phyloP scores from a whole-genome alignment of 1,140 invertebrate species.

The Meloidogyne chitwoodi region DNA sequence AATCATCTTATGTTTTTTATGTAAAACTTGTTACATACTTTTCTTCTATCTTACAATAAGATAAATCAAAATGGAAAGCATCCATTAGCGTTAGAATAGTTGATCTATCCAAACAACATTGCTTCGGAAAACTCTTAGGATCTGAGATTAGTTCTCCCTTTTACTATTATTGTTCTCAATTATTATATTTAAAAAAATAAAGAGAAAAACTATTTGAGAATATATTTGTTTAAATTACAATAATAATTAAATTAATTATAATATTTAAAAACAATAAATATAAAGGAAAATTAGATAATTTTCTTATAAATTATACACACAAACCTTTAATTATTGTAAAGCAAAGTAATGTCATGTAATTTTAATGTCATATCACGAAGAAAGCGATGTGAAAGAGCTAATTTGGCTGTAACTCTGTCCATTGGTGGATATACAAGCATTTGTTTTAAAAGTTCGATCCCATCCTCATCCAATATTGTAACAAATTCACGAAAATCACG shows the following conservation, averaged over 20 bases:
- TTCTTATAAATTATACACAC: too few species aligned
- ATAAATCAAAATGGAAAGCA: too few species aligned
- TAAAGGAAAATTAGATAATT: neutral
- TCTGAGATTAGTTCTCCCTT: too few species aligned
- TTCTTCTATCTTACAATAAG: too few species aligned
- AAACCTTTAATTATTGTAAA: neutral
- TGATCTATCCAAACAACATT: too few species aligned
- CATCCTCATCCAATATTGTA: slow-evolving; percentile 59
- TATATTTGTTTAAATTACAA: neutral
- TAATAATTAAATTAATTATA: neutral
- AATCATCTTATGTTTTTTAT: too few species aligned
- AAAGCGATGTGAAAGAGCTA: slow-evolving; percentile 16
- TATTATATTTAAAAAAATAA: neutral
- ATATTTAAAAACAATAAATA: neutral
- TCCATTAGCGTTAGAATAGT: too few species aligned
- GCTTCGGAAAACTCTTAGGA: too few species aligned
- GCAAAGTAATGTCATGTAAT: neutral
- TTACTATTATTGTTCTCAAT: too few species aligned
- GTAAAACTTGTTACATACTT: too few species aligned
- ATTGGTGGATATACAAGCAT: slow-evolving; percentile 21
- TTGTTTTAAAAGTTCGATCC: slow-evolving; percentile 69
- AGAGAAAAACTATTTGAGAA: neutral
- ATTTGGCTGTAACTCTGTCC: neutral
- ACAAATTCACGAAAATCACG: slow-evolving; percentile 64
- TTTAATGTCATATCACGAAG: slow-evolving; percentile 14